These are phyloP conservation scores for Calameuta filiformis DNA, from an alignment of 2,888 invertebrate species.

Conservation along the genomic window DNA sequence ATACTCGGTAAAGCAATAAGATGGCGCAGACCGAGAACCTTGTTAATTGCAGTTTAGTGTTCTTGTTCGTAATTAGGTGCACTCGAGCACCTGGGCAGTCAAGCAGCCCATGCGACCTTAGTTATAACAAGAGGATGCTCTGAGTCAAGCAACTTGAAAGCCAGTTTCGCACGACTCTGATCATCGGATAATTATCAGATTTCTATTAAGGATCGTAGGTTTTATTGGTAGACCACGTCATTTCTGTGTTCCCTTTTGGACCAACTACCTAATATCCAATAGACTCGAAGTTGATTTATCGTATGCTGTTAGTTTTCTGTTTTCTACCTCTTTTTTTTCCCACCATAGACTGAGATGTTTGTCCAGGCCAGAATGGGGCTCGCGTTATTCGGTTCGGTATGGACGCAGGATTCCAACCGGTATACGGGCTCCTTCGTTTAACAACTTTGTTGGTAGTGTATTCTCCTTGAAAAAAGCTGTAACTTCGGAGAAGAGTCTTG, in stretches of 20 bases:
- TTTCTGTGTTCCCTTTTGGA: neutral
- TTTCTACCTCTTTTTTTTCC: neutral
- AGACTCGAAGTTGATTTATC: neutral
- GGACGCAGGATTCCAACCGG: neutral
- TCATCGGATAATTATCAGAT: constrained; percentile 50
- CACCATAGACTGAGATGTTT: neutral
- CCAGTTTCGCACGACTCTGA: constrained; percentile 35
- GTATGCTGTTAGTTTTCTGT: neutral
- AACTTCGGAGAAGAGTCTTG: neutral
- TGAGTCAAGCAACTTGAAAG: constrained; percentile 4
- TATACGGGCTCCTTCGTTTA: neutral
- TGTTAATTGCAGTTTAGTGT: constrained; percentile 64
- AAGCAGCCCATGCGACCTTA: neutral
- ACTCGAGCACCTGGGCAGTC: constrained; percentile 55
- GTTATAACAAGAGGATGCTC: neutral
- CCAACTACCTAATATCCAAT: neutral
- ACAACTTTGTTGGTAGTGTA: neutral
- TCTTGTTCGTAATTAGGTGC: constrained; percentile 62
- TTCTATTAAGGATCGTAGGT: constrained; percentile 52
- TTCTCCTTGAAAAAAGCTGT: neutral
- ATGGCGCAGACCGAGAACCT: constrained; percentile 47
- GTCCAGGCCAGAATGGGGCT: neutral
- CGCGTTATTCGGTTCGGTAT: neutral
- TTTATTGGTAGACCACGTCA: constrained; percentile 37
- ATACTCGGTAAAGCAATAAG: constrained; percentile 36